Conservation (phyloP, 2,888 invertebrate genomes). For the Eremobia ochroleuca region DNA sequence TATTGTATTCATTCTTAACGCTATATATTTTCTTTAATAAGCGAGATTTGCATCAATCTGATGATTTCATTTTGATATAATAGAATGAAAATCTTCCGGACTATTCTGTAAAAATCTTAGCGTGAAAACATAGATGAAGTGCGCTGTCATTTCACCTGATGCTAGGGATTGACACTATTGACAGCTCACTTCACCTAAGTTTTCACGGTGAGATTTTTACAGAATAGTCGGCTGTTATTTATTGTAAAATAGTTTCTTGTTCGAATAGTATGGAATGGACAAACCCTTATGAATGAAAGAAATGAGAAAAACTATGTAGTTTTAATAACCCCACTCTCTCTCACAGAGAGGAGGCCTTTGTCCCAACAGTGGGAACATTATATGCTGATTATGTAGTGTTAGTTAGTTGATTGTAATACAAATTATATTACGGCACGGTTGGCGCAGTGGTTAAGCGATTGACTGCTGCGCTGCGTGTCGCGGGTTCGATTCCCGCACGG, state of each 20-base stretch:
- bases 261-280: background rate
- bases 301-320: background rate
- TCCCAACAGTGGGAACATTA: too few relatives aligned
- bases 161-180: background rate
- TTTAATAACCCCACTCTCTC: too few relatives aligned
- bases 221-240: too few relatives aligned
- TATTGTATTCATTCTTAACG: slow-evolving; percentile 11
- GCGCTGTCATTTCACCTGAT: background rate
- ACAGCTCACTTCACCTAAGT: background rate
- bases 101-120: background rate
- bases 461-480: too few relatives aligned
- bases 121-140: background rate
- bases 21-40: background rate
- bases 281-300: background rate
- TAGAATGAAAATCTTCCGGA: background rate
- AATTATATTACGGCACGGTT: too few relatives aligned
- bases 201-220: background rate
- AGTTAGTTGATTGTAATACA: background rate
- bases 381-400: background rate
- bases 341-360: too few relatives aligned
- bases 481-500: too few relatives aligned
- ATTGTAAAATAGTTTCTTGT: background rate
- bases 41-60: background rate
- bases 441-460: too few relatives aligned
- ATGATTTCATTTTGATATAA: background rate